Conservation (phyloP, 2,888 invertebrate genomes). For the Cephus nigrinus region DNA sequence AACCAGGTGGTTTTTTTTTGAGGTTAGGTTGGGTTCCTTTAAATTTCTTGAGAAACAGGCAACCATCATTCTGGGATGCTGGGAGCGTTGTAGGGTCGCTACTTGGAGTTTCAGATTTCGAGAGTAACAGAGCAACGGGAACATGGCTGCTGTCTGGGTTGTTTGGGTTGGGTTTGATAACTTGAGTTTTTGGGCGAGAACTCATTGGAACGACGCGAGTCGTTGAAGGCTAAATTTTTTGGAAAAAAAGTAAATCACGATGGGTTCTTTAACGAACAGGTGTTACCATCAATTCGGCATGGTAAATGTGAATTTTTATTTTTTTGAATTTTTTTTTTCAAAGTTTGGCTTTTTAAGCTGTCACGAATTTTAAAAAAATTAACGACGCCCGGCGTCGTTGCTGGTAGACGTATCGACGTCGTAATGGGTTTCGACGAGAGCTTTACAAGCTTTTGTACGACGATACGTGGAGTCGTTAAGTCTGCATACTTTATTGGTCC, state of each 20-base stretch:
- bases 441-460: background rate
- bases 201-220: background rate
- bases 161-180: background rate
- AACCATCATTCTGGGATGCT: background rate
- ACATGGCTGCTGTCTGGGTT: background rate
- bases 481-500: constrained; percentile 19
- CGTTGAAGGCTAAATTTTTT: background rate
- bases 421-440: background rate
- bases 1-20: background rate
- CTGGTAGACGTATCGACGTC: background rate
- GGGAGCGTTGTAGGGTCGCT: background rate
- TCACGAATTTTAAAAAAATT: background rate
- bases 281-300: background rate
- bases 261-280: background rate
- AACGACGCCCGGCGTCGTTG: background rate
- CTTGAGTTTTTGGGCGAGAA: background rate
- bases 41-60: background rate
- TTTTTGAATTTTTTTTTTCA: background rate
- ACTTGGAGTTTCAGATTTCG: background rate
- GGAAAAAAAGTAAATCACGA: background rate
- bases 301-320: background rate
- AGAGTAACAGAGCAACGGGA: background rate
- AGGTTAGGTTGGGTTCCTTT: background rate
- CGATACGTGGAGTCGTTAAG: background rate
- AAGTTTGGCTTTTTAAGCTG: no score